phyloP scores from a whole-genome alignment of 2,888 invertebrate species.

The Choristoneura rosaceana region DNA sequence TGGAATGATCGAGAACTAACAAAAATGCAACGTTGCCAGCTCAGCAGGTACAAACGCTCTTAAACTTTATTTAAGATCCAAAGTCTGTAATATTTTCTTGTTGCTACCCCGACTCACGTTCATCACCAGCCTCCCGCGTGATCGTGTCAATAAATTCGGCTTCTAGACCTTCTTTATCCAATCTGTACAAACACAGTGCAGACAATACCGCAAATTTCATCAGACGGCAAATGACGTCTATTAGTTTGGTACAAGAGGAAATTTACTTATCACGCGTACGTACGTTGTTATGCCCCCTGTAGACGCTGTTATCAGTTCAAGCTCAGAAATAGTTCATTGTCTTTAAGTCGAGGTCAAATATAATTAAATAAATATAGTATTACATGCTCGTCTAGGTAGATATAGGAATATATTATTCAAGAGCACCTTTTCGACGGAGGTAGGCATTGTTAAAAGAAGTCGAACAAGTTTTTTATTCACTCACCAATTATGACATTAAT shows the following conservation, averaged over 20 bases:
- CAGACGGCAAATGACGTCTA: slow-evolving; percentile 46
- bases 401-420: not conserved
- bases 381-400: not conserved
- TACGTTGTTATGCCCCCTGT: slow-evolving; percentile 33
- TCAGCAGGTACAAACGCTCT: too few species aligned
- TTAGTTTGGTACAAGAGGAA: slow-evolving; percentile 34
- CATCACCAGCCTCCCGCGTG: slow-evolving; percentile 1
- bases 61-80: too few species aligned
- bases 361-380: not conserved
- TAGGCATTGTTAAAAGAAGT: not conserved
- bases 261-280: slow-evolving; percentile 27
- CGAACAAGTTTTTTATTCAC: not conserved
- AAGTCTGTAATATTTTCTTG: too few species aligned
- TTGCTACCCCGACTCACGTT: not conserved
- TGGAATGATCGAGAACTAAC: too few species aligned
- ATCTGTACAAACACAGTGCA: slow-evolving; percentile 42
- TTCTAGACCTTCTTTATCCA: slow-evolving; percentile 15
- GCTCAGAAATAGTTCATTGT: slow-evolving; percentile 24
- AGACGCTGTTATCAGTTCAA: slow-evolving; percentile 28
- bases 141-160: not conserved
- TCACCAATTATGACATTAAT: not conserved
- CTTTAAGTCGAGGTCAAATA: slow-evolving; percentile 20
- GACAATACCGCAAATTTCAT: slow-evolving; percentile 58
- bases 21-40: too few species aligned
- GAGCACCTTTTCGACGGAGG: not conserved